Evolutionary conservation across 2,113 vertebrate genomes (phyloP).

Genomic region (Phrynocephalus versicolor): DNA sequence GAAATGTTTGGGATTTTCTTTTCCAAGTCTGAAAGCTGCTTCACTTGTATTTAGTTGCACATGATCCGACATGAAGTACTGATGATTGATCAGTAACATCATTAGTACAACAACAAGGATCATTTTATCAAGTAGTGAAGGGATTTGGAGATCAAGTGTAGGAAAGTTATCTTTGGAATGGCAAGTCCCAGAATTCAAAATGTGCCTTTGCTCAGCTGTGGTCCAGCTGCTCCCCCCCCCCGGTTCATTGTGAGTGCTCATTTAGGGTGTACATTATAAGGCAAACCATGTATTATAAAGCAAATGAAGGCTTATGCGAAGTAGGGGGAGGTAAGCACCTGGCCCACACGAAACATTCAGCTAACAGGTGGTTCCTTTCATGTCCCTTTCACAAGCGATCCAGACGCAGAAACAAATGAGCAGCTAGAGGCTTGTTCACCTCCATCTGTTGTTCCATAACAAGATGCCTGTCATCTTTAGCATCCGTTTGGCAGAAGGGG

Average conservation of each 20-base stretch:
- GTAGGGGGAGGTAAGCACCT: not conserved
- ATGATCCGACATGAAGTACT: not conserved
- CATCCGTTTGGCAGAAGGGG: not conserved
- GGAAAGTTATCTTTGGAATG: not conserved
- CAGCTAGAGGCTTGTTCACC: not conserved
- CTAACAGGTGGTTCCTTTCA: not conserved
- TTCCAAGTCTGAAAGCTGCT: not conserved
- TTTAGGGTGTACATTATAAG: not conserved
- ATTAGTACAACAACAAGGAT: not conserved
- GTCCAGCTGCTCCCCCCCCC: not conserved
- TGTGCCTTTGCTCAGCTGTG: too few relatives aligned
- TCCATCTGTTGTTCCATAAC: not conserved
- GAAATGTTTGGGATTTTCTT: not conserved
- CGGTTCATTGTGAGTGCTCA: not conserved
- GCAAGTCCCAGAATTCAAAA: too few relatives aligned
- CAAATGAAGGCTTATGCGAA: too few relatives aligned
- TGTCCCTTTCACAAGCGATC: not conserved
- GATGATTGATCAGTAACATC: not conserved
- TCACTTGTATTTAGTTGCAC: not conserved
- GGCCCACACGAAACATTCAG: not conserved
- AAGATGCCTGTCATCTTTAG: not conserved
- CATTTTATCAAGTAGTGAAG: not conserved
- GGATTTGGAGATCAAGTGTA: not conserved
- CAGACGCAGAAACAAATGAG: not conserved
- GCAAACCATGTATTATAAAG: not conserved